Conservation (phyloP, 2,888 invertebrate species). For the Luperina testacea region DNA sequence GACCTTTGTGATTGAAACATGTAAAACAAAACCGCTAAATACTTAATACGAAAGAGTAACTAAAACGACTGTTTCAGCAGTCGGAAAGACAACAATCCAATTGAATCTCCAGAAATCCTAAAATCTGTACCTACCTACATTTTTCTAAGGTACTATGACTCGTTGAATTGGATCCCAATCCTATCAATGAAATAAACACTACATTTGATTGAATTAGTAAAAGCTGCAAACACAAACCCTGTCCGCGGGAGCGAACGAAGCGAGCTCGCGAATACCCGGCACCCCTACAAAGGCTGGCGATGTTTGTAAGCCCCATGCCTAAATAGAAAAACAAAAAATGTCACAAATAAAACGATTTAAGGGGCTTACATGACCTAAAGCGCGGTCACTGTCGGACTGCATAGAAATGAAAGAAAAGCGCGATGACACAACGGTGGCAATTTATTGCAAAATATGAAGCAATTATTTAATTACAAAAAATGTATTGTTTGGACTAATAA, state of each 20-base stretch:
- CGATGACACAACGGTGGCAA: no score
- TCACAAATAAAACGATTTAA: not conserved
- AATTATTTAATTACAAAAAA: no score
- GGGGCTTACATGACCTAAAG: no score
- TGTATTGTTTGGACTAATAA: no score
- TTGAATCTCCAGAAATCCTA: not conserved
- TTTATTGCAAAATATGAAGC: no score
- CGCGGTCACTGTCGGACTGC: no score
- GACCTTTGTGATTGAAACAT: not conserved
- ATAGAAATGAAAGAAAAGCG: no score
- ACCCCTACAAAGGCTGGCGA: not conserved
- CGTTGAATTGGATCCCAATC: not conserved
- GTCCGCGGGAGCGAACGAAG: not conserved
- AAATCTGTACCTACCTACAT: not conserved
- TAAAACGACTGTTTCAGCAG: not conserved
- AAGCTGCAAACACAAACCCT: not conserved
- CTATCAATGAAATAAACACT: not conserved
- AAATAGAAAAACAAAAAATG: not conserved
- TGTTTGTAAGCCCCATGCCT: not conserved
- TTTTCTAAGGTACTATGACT: not conserved
- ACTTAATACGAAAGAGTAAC: not conserved
- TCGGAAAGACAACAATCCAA: not conserved
- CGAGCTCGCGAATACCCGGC: no score
- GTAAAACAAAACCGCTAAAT: not conserved
- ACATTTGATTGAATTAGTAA: not conserved